phyloP scores from a whole-genome alignment of 92 coral and sea anemone species.

The Meandrina meandrites region DNA sequence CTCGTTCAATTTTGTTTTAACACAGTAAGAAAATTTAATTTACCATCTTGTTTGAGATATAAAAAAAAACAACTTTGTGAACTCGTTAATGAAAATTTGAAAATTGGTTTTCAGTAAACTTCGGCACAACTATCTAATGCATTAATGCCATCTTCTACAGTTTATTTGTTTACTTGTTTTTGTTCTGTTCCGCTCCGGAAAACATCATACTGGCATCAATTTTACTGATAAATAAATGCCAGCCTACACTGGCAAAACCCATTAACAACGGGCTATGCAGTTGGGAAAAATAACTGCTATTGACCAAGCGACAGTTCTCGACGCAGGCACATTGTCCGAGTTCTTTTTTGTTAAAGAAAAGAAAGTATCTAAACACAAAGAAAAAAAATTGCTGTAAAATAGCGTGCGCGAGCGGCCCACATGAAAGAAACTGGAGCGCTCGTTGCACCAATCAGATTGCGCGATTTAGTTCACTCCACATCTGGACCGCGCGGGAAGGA shows the following conservation, averaged over 20 bases:
- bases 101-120: neutral
- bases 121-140: neutral
- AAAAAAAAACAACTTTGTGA: neutral
- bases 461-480: neutral
- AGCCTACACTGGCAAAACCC: neutral
- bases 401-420: neutral
- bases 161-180: neutral
- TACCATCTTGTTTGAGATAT: neutral
- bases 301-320: neutral
- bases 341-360: neutral
- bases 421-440: neutral
- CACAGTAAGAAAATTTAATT: neutral
- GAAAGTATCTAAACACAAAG: too few species aligned
- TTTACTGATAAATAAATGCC: neutral
- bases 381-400: neutral
- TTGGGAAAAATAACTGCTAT: neutral
- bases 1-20: neutral
- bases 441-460: neutral
- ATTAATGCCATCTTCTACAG: neutral
- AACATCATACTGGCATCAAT: neutral
- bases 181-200: neutral
- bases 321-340: neutral
- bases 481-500: neutral
- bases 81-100: neutral
- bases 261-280: neutral